Evolutionary conservation across 2,888 invertebrate genomes (phyloP).

Genomic region (Apamea crenata): DNA sequence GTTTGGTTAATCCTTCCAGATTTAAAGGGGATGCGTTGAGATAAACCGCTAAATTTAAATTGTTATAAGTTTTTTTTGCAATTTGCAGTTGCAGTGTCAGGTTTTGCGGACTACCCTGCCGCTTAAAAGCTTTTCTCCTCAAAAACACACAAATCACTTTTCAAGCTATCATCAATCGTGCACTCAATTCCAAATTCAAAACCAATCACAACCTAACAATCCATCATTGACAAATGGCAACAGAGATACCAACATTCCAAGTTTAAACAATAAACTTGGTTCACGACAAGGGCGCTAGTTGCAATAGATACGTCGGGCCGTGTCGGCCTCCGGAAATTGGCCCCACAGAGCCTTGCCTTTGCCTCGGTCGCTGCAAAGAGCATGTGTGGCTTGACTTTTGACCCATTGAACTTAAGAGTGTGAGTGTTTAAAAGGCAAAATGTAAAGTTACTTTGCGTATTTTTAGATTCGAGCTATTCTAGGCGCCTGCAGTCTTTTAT

Average conservation of each 20-base stretch:
- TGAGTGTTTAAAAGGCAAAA: constrained; percentile 43
- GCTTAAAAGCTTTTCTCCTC: neutral
- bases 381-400: constrained; percentile 57
- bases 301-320: constrained; percentile 61
- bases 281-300: constrained; percentile 59
- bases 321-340: constrained; percentile 69
- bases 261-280: constrained; percentile 55
- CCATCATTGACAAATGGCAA: constrained; percentile 47
- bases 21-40: neutral
- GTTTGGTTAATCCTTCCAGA: neutral
- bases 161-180: neutral
- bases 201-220: constrained; percentile 45
- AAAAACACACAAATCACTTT: neutral
- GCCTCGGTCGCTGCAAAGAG: constrained; percentile 53
- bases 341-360: constrained; percentile 54
- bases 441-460: constrained; percentile 34
- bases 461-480: constrained; percentile 45
- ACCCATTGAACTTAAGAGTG: constrained; percentile 58
- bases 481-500: constrained; percentile 28
- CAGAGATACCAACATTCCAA: constrained; percentile 54
- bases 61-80: neutral
- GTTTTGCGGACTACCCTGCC: neutral
- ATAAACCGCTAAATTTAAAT: neutral
- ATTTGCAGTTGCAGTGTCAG: neutral
- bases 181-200: constrained; percentile 35